Evolutionary conservation across 2,888 invertebrate genomes (phyloP), one percentile per base, ranked within the genome.

Genomic region (Agrotis puta): DNA sequence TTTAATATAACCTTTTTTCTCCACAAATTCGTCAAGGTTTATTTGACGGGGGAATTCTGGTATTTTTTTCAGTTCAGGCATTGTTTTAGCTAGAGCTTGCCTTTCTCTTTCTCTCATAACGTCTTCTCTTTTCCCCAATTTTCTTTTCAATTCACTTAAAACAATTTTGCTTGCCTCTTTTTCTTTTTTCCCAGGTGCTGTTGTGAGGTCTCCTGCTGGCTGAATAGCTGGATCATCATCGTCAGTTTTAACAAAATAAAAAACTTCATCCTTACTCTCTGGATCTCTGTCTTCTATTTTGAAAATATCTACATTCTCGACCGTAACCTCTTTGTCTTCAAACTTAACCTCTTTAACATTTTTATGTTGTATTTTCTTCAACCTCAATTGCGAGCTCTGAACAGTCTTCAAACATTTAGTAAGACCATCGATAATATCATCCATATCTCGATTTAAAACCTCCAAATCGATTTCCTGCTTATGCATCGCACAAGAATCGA

Each of bases 41-140:
- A 95, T 96, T 70, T 96, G 96, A 54, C 95, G 89, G 0, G 96
- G 95, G 56, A 96, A 96, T 59, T 96, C 95, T 0, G 96, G 96
- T 16, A 94, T 68, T 22, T 89, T 83, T 80, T 93, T 93, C 2
- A 94, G 69, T 16, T 94, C 92, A 0, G 96, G 96, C 96, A 96
- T 96, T 0, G 96, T 95, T 88, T 95, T 96, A 2, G 87, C 92
- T 18, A 96, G 81, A 16, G 96, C 96, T 81, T 93, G 94, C 43
- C 95, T 92, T 77, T 96, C 96, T 70, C 96, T 90, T 74, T 95
- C 96, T 2, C 96, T 88, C 96, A 96, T 96, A 3, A 94, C 70
- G 64, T 96, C 96, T 64, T 96, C 96, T 79, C 96, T 86, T 80
- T 94, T 94, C 51, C 95, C 94, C 79, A 96, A 80, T 80, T 95